phyloP scores from a whole-genome alignment of 2,113 vertebrate genomes.

The Arvicanthis niloticus region DNA sequence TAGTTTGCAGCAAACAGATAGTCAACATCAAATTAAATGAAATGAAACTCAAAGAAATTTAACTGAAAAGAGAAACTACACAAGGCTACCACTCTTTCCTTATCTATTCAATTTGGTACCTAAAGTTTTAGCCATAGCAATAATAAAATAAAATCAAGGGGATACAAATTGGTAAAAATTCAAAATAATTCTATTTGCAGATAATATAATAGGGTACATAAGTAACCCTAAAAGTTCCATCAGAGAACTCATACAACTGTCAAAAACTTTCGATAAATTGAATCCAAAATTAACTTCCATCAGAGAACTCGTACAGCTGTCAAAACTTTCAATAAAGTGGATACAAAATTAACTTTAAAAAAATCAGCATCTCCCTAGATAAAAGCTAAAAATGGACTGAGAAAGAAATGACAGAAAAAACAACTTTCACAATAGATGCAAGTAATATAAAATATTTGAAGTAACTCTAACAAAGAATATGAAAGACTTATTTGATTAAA shows the following conservation, averaged over 20 bases:
- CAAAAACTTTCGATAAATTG: not conserved
- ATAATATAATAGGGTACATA: not conserved
- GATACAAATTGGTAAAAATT: not conserved
- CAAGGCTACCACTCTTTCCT: not conserved
- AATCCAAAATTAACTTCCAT: not conserved
- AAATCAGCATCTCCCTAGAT: not conserved
- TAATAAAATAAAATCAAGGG: not conserved
- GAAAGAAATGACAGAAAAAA: not conserved
- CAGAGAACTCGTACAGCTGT: not conserved
- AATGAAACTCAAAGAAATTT: not conserved
- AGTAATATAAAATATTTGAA: not conserved
- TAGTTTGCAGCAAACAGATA: not conserved
- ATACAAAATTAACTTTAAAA: not conserved
- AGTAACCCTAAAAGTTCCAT: not conserved
- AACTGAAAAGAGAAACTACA: not conserved
- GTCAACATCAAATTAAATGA: not conserved
- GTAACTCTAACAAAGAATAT: not conserved
- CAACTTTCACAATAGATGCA: not conserved
- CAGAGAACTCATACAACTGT: not conserved
- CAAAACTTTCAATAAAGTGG: not conserved
- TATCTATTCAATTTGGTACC: not conserved
- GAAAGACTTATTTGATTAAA: not conserved
- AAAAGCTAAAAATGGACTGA: not conserved
- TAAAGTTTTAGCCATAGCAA: not conserved
- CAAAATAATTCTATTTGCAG: not conserved